These are phyloP conservation scores for Scaptomyza polygonia DNA, from an alignment of 2,888 invertebrate genomes.

Conservation along the genomic window DNA sequence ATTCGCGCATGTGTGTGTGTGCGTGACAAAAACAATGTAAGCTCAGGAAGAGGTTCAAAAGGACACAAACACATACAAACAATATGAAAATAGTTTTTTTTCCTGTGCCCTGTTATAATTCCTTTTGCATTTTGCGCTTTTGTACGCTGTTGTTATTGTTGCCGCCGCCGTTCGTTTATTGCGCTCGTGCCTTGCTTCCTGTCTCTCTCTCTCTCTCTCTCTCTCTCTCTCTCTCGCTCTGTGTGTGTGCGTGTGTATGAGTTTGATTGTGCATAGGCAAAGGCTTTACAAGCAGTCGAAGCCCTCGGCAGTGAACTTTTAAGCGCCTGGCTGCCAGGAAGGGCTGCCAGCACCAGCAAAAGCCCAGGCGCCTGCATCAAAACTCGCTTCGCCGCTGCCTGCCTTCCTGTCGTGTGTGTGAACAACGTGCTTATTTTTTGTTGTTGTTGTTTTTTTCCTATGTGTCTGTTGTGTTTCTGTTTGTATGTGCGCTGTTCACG, in stretches of 20 bases:
- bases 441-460: neutral
- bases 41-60: slow-evolving; percentile 48
- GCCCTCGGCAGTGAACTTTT: slow-evolving; percentile 73
- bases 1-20: slow-evolving; percentile 6
- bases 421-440: slow-evolving; percentile 23
- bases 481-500: slow-evolving; percentile 49
- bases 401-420: slow-evolving; percentile 19
- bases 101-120: slow-evolving; percentile 50
- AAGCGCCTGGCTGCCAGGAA: slow-evolving; percentile 62
- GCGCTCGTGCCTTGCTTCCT: slow-evolving; percentile 38
- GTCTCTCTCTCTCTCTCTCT: too few species aligned
- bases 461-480: slow-evolving; percentile 11
- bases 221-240: too few species aligned
- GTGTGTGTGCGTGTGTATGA: slow-evolving; percentile 22
- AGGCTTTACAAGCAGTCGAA: slow-evolving; percentile 49
- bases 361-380: slow-evolving; percentile 22
- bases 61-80: slow-evolving; percentile 43
- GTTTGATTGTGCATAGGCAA: slow-evolving; percentile 20
- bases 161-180: slow-evolving; percentile 23
- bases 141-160: slow-evolving; percentile 24
- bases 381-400: slow-evolving; percentile 22
- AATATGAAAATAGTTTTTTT: slow-evolving; percentile 77
- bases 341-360: slow-evolving; percentile 34
- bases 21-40: slow-evolving; percentile 56
- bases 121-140: slow-evolving; percentile 12